Conservation (phyloP, 92 coral and sea anemone species). For the Virgularia gustaviana region DNA sequence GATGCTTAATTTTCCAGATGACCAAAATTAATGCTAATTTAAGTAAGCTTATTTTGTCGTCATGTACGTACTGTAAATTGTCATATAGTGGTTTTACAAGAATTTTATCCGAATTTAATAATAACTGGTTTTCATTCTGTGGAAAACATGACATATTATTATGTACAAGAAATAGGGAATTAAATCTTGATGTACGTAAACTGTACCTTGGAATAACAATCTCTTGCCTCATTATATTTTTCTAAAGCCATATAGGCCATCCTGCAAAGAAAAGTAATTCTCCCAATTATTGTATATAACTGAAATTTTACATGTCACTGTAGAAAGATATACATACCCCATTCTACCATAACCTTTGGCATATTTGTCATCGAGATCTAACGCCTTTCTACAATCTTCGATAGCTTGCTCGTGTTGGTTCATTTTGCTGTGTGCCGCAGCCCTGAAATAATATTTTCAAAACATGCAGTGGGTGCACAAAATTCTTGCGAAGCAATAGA, state of each 20-base stretch:
- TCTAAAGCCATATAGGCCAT: conserved; percentile 78
- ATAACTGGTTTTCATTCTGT: too few species aligned
- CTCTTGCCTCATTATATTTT: conserved; percentile 74
- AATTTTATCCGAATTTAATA: too few species aligned
- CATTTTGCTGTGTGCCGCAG: conserved; percentile 88
- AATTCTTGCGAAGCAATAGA: background rate
- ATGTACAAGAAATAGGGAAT: background rate
- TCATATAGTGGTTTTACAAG: too few species aligned
- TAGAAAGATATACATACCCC: conserved; percentile 62
- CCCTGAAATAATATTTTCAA: conserved; percentile 48
- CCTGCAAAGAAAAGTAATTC: conserved; percentile 42
- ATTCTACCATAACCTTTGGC: conserved; percentile 93
- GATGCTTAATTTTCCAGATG: too few species aligned
- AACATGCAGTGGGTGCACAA: background rate
- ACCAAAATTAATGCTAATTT: too few species aligned
- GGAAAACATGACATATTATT: too few species aligned
- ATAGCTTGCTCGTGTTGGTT: conserved; percentile 77
- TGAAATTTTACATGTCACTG: background rate
- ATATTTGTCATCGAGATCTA: conserved; percentile 77
- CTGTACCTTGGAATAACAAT: conserved; percentile 69
- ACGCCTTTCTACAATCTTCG: conserved; percentile 81
- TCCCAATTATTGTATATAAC: background rate
- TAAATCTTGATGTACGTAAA: background rate
- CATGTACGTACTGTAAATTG: too few species aligned
- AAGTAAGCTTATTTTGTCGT: too few species aligned